Conservation (phyloP, 2,797 vertebrate species). For the Megaceryle alcyon region DNA sequence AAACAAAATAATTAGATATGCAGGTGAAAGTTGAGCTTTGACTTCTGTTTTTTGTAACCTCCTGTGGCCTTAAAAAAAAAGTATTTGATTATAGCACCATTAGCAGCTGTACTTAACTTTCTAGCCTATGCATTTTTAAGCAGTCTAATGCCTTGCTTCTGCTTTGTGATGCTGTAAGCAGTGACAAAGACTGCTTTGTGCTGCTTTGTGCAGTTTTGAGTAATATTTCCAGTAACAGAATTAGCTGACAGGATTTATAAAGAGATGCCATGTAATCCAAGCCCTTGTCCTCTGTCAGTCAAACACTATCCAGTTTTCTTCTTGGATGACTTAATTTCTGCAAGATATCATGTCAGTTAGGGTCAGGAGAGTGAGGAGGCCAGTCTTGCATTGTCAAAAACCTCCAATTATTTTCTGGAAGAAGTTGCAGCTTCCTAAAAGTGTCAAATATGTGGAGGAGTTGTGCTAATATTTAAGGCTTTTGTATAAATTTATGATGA, state of each 20-base stretch:
- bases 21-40: neutral
- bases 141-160: neutral
- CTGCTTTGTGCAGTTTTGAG: neutral
- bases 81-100: neutral
- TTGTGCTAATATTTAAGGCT: neutral
- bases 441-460: neutral
- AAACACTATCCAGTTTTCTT: neutral
- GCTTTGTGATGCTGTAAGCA: neutral
- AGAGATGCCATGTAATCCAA: neutral
- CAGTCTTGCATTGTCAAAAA: neutral
- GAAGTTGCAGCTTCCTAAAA: neutral
- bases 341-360: neutral
- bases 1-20: neutral
- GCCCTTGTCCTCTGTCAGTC: neutral
- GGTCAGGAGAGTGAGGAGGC: neutral
- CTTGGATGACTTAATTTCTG: neutral
- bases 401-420: neutral
- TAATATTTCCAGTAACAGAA: neutral
- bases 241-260: neutral
- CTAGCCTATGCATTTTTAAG: conserved; percentile 5
- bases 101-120: conserved; percentile 2
- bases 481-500: neutral
- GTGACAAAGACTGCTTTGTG: neutral
- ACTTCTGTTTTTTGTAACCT: neutral
- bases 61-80: neutral